Percentiles rank a stretch among this genome's conserved stretches.
These are phyloP conservation scores for Calameuta idolon DNA, from an alignment of 2,888 invertebrate species.

Conservation along the genomic window DNA sequence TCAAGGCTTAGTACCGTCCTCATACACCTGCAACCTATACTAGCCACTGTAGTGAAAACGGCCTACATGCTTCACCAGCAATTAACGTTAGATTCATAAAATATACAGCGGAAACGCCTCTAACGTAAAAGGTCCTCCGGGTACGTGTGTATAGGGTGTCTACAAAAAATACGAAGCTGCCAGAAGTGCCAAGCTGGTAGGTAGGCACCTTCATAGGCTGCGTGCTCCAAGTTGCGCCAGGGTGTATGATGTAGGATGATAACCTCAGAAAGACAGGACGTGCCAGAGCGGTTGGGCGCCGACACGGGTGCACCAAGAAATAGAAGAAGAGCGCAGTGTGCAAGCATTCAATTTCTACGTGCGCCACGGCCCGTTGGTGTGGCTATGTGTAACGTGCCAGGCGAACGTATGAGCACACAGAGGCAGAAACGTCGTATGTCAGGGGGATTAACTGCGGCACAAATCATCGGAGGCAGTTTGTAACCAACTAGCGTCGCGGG, in stretches of 20 bases:
- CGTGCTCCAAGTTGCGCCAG: neutral
- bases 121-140: neutral
- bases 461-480: slow-evolving; percentile 34
- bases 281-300: neutral
- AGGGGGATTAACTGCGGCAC: slow-evolving; percentile 33
- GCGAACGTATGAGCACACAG: neutral
- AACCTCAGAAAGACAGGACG: neutral
- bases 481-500: slow-evolving; percentile 26
- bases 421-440: slow-evolving; percentile 29
- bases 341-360: neutral
- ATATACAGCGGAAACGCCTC: neutral
- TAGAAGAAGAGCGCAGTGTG: neutral
- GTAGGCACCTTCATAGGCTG: neutral
- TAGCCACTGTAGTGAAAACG: neutral
- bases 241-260: neutral
- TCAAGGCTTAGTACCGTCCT: neutral
- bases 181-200: neutral
- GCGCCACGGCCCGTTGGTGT: neutral
- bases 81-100: neutral
- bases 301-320: neutral
- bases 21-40: neutral
- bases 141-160: neutral
- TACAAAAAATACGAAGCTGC: neutral
- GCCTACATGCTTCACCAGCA: neutral
- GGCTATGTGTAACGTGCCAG: neutral